Evolutionary conservation across 1,140 invertebrate species (phyloP).

Genomic region (Drosophila gunungcola): DNA sequence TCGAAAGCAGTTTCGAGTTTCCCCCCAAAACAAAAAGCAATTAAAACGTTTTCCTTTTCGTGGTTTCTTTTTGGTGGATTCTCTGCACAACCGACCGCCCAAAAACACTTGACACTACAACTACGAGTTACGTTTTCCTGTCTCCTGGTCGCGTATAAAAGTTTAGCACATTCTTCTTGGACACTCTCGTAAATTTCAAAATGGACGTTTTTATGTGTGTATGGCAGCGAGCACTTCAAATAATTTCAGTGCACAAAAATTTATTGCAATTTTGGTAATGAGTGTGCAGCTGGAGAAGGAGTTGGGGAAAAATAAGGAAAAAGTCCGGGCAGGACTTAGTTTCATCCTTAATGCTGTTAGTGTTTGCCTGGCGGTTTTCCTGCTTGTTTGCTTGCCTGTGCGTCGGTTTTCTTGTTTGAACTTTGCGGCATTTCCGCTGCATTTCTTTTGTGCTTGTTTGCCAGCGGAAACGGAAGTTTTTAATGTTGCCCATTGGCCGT

Average conservation of each 20-base stretch:
- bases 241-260: slow-evolving; percentile 78
- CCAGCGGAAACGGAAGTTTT: slow-evolving; percentile 78
- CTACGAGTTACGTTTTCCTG: slow-evolving; percentile 47
- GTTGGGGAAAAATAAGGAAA: neutral
- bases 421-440: slow-evolving; percentile 81
- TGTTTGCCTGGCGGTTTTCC: slow-evolving; percentile 74
- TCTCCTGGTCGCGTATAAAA: slow-evolving; percentile 54
- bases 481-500: slow-evolving; percentile 78
- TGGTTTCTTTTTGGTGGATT: slow-evolving; percentile 30
- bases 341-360: slow-evolving; percentile 72
- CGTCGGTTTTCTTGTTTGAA: slow-evolving; percentile 66
- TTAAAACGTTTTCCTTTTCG: slow-evolving; percentile 65
- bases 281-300: slow-evolving; percentile 55
- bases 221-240: slow-evolving; percentile 77
- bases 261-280: slow-evolving; percentile 83
- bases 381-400: slow-evolving; percentile 51
- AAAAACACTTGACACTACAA: slow-evolving; percentile 46
- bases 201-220: slow-evolving; percentile 81
- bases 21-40: slow-evolving; percentile 60
- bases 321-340: slow-evolving; percentile 13
- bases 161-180: slow-evolving; percentile 62
- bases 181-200: slow-evolving; percentile 70
- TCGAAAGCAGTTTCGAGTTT: slow-evolving; percentile 32
- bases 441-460: slow-evolving; percentile 69
- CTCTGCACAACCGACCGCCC: neutral